Percentiles rank a stretch among this genome's conserved stretches.
These are phyloP conservation scores for Deroptyus accipitrinus DNA, from an alignment of 2,113 vertebrate species.

Conservation along the genomic window DNA sequence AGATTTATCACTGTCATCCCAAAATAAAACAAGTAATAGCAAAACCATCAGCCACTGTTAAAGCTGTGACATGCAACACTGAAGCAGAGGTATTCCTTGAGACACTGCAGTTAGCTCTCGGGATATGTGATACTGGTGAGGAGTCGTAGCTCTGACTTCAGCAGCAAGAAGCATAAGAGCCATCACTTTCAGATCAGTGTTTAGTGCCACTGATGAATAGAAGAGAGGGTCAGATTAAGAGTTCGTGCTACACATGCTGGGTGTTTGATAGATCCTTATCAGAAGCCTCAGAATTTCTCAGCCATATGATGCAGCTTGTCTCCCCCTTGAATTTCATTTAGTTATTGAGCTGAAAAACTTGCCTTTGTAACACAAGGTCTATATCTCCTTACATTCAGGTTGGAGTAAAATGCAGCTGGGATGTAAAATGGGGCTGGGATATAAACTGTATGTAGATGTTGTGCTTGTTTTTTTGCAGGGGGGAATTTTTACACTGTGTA, in stretches of 20 bases:
- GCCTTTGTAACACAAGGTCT: neutral
- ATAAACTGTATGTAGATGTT: neutral
- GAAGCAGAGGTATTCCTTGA: neutral
- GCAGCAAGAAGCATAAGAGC: neutral
- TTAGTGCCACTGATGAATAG: neutral
- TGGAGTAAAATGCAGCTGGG: neutral
- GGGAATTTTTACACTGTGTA: neutral
- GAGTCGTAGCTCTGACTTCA: neutral
- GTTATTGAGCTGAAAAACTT: neutral
- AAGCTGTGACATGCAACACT: neutral
- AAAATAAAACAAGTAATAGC: constrained; percentile 56
- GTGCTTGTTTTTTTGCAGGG: neutral
- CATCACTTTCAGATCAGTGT: neutral
- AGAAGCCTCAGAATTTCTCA: neutral
- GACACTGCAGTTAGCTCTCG: neutral
- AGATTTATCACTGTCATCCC: constrained; percentile 40
- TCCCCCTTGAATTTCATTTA: neutral
- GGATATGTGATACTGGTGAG: neutral
- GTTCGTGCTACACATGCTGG: fast-evolving
- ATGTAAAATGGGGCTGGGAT: neutral
- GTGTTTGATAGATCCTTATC: neutral
- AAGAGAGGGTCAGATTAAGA: neutral
- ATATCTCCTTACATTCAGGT: neutral
- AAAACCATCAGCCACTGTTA: constrained; percentile 19
- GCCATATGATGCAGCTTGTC: neutral